Evolutionary conservation across 2,888 invertebrate species (phyloP).

Genomic region (Drosophila testacea): DNA sequence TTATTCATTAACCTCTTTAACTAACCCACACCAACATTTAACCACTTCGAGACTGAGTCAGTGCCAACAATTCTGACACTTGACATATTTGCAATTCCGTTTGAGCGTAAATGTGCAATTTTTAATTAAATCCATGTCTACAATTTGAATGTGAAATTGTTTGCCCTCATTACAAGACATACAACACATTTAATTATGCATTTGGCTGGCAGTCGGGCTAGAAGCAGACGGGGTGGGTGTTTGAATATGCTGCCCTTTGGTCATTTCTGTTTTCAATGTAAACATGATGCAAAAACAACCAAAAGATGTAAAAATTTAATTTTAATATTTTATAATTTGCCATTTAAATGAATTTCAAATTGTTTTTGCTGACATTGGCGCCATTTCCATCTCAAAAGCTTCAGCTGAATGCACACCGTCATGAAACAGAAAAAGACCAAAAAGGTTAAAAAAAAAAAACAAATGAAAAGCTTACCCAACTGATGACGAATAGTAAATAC

Average conservation of each 20-base stretch:
- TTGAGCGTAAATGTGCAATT: conserved; percentile 31
- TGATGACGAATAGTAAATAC: conserved; percentile 10
- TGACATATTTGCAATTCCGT: conserved; percentile 36
- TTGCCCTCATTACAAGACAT: conserved; percentile 49
- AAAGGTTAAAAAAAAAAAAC: background rate
- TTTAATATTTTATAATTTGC: conserved; percentile 61
- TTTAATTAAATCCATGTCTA: conserved; percentile 59
- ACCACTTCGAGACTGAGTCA: conserved; percentile 2
- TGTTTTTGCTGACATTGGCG: conserved; percentile 52
- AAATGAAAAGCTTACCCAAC: background rate
- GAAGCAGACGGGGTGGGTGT: background rate
- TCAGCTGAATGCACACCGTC: conserved; percentile 23
- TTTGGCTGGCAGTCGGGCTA: conserved; percentile 10
- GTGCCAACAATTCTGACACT: conserved; percentile 16
- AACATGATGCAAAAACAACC: conserved; percentile 32
- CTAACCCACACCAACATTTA: conserved; percentile 9
- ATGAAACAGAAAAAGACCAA: conserved; percentile 20
- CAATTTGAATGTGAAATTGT: conserved; percentile 53
- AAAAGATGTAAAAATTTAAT: conserved; percentile 36
- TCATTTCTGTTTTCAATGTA: conserved; percentile 44
- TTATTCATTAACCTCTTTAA: conserved; percentile 3
- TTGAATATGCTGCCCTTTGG: conserved; percentile 11
- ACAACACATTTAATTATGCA: conserved; percentile 62
- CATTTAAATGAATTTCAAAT: conserved; percentile 54
- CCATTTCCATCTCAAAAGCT: conserved; percentile 22